phyloP scores from a whole-genome alignment of 2,888 invertebrate species.

The Dorcus parallelipipedus region DNA sequence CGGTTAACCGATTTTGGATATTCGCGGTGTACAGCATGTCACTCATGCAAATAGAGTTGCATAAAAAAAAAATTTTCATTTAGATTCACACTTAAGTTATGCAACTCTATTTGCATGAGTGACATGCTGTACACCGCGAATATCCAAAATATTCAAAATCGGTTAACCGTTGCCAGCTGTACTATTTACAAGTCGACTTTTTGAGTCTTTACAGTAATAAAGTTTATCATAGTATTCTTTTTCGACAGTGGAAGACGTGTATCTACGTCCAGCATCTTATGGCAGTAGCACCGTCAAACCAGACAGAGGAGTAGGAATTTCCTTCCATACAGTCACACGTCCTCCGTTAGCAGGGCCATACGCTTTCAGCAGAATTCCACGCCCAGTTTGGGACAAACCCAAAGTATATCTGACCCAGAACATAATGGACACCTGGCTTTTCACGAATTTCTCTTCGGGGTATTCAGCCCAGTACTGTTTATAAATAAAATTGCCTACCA shows the following conservation, averaged over 20 bases:
- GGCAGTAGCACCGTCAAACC: conserved; percentile 48
- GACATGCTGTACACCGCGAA: too few relatives aligned
- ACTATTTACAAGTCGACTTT: too few relatives aligned
- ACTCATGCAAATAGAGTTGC: too few relatives aligned
- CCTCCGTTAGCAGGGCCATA: conserved; percentile 86
- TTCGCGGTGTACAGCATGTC: too few relatives aligned
- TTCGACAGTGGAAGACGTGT: conserved; percentile 44
- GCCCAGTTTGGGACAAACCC: conserved; percentile 74
- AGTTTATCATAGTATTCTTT: background rate
- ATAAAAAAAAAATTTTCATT: too few relatives aligned
- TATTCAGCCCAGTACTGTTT: conserved; percentile 42
- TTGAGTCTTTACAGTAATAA: too few relatives aligned
- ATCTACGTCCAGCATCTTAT: conserved; percentile 45
- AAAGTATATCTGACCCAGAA: conserved; percentile 73
- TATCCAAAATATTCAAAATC: too few relatives aligned
- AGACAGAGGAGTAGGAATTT: conserved; percentile 44
- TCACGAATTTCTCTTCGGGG: conserved; percentile 78
- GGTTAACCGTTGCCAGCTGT: too few relatives aligned
- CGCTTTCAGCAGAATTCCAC: conserved; percentile 84
- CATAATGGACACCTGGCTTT: conserved; percentile 78
- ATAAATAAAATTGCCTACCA: too few relatives aligned
- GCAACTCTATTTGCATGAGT: too few relatives aligned
- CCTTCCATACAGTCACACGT: conserved; percentile 61
- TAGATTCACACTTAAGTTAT: too few relatives aligned
- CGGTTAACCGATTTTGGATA: too few relatives aligned